Evolutionary conservation across 2,113 vertebrate genomes (phyloP).

Genomic region (Otus sunia): DNA sequence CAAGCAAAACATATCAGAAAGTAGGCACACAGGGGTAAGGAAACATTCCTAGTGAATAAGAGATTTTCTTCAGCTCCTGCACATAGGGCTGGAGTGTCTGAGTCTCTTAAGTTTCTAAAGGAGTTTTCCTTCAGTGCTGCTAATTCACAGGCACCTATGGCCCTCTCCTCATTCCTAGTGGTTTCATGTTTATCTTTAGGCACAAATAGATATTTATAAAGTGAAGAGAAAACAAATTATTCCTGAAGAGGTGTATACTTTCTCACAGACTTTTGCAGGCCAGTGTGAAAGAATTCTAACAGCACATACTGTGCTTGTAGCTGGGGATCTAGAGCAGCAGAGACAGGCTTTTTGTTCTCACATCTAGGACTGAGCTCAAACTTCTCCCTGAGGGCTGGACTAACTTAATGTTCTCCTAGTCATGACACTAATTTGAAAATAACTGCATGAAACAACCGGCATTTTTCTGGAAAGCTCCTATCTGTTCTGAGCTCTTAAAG

Average conservation of each 20-base stretch:
- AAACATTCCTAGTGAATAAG: fast-evolving
- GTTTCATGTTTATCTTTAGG: not conserved
- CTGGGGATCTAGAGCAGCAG: not conserved
- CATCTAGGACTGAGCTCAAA: not conserved
- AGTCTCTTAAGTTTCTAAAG: not conserved
- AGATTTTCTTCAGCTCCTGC: not conserved
- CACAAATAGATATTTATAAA: not conserved
- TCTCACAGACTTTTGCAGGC: not conserved
- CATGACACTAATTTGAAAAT: not conserved
- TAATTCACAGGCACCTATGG: not conserved
- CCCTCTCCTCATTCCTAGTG: not conserved
- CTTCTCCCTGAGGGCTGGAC: not conserved
- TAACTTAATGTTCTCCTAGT: not conserved
- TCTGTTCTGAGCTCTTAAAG: not conserved
- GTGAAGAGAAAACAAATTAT: not conserved
- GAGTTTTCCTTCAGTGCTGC: not conserved
- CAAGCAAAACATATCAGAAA: not conserved
- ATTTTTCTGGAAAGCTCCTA: not conserved
- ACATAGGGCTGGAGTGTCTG: not conserved
- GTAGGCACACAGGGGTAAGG: not conserved
- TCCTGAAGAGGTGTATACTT: not conserved
- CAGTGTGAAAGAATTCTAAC: not conserved
- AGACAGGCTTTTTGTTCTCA: not conserved
- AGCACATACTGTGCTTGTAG: not conserved
- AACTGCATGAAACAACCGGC: not conserved